These are phyloP conservation scores for Ectemnius lituratus DNA, from an alignment of 2,888 invertebrate genomes.

Conservation along the genomic window DNA sequence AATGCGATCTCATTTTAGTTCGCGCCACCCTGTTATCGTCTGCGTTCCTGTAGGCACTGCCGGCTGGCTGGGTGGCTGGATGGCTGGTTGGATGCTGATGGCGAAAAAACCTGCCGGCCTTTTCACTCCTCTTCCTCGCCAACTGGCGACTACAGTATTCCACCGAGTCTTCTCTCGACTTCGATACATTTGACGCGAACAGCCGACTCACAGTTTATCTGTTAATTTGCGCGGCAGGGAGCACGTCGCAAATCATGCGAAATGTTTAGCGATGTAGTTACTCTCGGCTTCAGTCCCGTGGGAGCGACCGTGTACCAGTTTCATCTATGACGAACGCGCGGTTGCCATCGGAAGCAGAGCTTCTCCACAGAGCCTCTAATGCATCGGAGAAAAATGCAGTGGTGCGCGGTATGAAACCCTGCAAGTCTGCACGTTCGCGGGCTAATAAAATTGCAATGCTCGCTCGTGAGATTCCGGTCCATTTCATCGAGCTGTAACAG, in stretches of 20 bases:
- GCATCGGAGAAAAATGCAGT: too few relatives aligned
- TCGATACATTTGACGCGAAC: too few relatives aligned
- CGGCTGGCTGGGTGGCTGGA: conserved; percentile 26
- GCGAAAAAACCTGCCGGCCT: conserved; percentile 25
- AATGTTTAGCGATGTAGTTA: background rate
- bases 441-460: conserved; percentile 1
- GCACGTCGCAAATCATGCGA: background rate
- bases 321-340: too few relatives aligned
- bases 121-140: conserved; percentile 43
- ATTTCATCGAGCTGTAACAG: conserved; percentile 2
- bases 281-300: background rate
- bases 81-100: conserved; percentile 10
- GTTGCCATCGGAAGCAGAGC: too few relatives aligned
- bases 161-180: conserved; percentile 1
- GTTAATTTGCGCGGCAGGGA: conserved; percentile 27
- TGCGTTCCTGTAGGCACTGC: conserved; percentile 50
- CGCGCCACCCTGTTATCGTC: conserved; percentile 58
- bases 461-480: conserved; percentile 1
- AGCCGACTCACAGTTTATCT: background rate
- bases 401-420: too few relatives aligned
- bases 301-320: too few relatives aligned
- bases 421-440: too few relatives aligned
- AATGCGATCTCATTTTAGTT: conserved; percentile 64
- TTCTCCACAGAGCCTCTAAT: too few relatives aligned
- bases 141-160: conserved; percentile 32